Evolutionary conservation across 2,888 invertebrate species (phyloP), one percentile per base, ranked within the genome.

Genomic region (Chouioia cunea): DNA sequence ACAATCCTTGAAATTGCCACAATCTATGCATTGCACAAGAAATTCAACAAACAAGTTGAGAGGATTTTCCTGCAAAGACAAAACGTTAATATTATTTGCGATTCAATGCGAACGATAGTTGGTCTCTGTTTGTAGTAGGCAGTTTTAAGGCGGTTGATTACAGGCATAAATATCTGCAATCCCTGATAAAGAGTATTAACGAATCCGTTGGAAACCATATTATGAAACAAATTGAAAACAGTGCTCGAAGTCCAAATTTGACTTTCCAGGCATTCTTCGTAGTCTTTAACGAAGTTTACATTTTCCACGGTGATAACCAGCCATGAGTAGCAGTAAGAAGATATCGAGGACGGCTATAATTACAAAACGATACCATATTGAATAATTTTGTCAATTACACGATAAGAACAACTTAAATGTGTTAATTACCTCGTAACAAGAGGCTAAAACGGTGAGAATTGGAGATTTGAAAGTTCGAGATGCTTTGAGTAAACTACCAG

Each of bases 131-230:
- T 6, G 6, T 36, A 36, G 36, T 6, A 6, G n/a, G n/a, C n/a
- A 10, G 8, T 47, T 56, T 56, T 14, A 36, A 64, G 65, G 60
- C 8, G 48, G 4, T 36, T 47, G 44, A 74, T 76, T 85, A 91
- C 91, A 76, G 91, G 90, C 84, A 92, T 89, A 83, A 94, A 94
- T 76, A 93, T 90, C 56, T 88, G 85, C 79, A 92, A 89, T 72
- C 93, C 91, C 77, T 91, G 89, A 58, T 89, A 87, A 23, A 94
- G 80, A 0, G 91, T 91, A 48, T 87, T 86, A 6, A 90, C 85
- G 77, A 89, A 91, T 14, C 90, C 89, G 27, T 87, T 86, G 16
- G 85, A 81, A 10, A 93, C 82, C 76, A 90, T 88, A 27, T 87
- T 81, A 73, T 87, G 86, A 0, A 91, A 87, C 1, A 91, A 86